Evolutionary conservation across 2,797 vertebrate genomes (phyloP).

Genomic region (Dendrocincla tyrannina): DNA sequence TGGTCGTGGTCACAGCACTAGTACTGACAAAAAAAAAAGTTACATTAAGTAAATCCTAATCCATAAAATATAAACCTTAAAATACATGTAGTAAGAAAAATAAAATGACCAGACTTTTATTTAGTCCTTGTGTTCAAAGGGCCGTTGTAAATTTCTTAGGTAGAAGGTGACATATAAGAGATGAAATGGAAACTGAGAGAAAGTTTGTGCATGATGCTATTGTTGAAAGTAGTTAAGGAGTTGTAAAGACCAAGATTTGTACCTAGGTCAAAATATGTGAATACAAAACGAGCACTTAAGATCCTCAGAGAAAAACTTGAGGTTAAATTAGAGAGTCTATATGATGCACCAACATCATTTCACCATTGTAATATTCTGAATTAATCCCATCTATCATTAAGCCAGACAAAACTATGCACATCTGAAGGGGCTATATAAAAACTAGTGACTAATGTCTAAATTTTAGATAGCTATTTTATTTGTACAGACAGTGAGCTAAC

Average conservation of each 20-base stretch:
- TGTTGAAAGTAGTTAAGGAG: neutral
- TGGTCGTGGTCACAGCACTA: neutral
- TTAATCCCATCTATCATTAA: neutral
- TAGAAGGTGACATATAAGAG: neutral
- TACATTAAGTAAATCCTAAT: neutral
- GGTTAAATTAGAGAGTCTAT: neutral
- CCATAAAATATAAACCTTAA: neutral
- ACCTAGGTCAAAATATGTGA: neutral
- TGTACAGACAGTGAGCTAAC: neutral
- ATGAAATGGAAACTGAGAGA: neutral
- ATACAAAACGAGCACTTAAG: neutral
- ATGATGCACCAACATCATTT: neutral
- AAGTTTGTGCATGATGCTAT: neutral
- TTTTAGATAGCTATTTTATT: neutral
- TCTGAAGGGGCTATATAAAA: neutral
- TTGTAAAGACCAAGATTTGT: neutral
- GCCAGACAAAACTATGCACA: neutral
- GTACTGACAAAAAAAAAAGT: neutral
- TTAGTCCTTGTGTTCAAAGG: neutral
- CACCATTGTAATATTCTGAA: neutral
- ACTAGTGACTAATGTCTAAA: neutral
- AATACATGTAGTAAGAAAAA: neutral
- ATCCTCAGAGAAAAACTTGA: neutral
- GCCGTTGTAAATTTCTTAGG: neutral
- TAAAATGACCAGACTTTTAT: neutral